Base-by-base conservation (phyloP, 2,888 invertebrate genomes). In the Dyspetes luteomarginatus region DNA sequence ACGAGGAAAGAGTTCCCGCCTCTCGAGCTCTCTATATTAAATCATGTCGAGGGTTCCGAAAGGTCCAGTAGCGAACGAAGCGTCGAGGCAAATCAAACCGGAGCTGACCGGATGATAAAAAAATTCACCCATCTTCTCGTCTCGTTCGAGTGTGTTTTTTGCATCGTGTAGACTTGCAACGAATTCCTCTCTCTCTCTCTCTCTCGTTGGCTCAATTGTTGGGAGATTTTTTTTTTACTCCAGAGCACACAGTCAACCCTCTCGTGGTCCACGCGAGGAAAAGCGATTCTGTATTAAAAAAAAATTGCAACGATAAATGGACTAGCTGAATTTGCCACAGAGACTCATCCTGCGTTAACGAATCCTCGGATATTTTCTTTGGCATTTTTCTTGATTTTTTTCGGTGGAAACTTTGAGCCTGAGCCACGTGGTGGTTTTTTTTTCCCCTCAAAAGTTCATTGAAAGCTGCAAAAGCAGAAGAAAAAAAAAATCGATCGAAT, bases 21-120 rank as follows among this genome's bases (percentile, higher is more conserved):
- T n/a, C n/a, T 78, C 74, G 67, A 74, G 82, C 85, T 83, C 68
- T 86, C 88, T 90, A 91, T 91, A 91, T 92, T 90, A 91, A 91
- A 90, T 89, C 88, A 90, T 90, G 88, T 85, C 89, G 88, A 87
- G 87, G 87, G 86, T 88, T 86, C 85, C 84, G 85, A 87, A 91
- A 90, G 78, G 85, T 86, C 90, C 84, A 84, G 84, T 84, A 69
- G 73, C 73, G 19, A 74, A 55, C 71, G 71, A 72, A 79, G 60
- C 72, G 71, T 80, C 71, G 83, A 67, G 75, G 55, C 60, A 71
- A 48, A 72, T 62, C 15, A 62, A 83, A 79, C 79, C 72, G 62
- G 62, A 68, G 72, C 55, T 56, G 52, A 78, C 74, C 43, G 71
- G 62, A 79, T 78, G 48, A 9, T 77, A 19, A 52, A 64, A 36